phyloP scores from a whole-genome alignment of 1,140 invertebrate species.

The Meloidogyne exigua region DNA sequence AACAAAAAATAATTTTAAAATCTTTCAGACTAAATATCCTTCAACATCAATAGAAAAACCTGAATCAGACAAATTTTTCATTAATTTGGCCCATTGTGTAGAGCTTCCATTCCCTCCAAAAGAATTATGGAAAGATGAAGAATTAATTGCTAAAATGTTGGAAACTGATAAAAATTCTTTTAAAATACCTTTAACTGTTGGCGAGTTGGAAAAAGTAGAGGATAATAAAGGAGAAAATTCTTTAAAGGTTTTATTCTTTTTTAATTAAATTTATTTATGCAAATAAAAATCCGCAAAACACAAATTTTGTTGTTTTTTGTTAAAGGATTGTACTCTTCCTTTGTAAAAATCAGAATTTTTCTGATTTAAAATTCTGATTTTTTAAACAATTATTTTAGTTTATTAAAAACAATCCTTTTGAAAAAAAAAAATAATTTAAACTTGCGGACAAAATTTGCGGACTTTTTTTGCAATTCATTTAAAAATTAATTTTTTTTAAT shows the following conservation, averaged over 20 bases:
- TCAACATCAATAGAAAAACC: conserved; percentile 11
- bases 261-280: no score
- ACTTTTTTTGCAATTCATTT: neutral
- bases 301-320: no score
- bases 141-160: conserved; percentile 29
- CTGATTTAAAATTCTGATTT: no score
- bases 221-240: conserved; percentile 11
- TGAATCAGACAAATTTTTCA: conserved; percentile 27
- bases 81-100: conserved; percentile 36
- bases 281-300: no score
- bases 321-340: no score
- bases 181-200: conserved; percentile 34
- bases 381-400: no score
- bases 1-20: neutral
- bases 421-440: no score
- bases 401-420: no score
- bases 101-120: conserved; percentile 27
- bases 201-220: conserved; percentile 31
- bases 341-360: no score
- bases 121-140: conserved; percentile 31
- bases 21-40: conserved; percentile 14
- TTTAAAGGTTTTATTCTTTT: conserved; percentile 7
- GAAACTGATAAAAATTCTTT: conserved; percentile 25
- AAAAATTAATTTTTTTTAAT: conserved; percentile 3
- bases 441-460: no score